These are phyloP conservation scores for Ceyx cyanopectus DNA, from an alignment of 2,113 vertebrate genomes.

Conservation along the genomic window DNA sequence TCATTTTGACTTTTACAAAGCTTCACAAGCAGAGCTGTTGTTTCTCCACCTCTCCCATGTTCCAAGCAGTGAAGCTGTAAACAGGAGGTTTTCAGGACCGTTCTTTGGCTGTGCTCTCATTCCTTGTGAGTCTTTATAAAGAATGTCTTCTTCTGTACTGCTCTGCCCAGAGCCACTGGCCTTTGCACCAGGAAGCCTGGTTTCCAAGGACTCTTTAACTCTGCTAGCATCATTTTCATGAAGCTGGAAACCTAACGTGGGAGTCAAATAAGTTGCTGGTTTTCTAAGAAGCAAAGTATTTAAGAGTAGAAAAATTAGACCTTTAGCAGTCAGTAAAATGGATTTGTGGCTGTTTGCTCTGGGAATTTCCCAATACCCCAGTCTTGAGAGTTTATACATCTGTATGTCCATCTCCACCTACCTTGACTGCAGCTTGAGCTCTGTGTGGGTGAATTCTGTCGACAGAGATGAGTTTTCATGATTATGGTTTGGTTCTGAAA, in stretches of 20 bases:
- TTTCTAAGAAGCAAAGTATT: not conserved
- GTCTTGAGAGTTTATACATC: accelerated
- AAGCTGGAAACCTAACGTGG: not conserved
- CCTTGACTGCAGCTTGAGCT: not conserved
- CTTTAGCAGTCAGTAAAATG: not conserved
- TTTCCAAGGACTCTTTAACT: not conserved
- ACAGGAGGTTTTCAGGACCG: not conserved
- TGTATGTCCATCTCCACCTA: not conserved
- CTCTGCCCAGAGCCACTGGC: not conserved
- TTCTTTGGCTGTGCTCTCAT: not conserved
- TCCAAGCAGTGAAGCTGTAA: not conserved
- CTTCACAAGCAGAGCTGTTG: not conserved
- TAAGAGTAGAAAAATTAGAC: not conserved
- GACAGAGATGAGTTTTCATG: not conserved
- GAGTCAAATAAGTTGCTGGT: not conserved
- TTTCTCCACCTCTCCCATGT: slow-evolving; percentile 9
- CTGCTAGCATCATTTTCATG: not conserved
- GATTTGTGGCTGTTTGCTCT: not conserved
- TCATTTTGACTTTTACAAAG: not conserved
- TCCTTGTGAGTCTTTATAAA: not conserved
- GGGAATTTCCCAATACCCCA: not conserved
- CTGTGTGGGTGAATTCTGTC: not conserved
- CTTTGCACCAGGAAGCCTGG: not conserved
- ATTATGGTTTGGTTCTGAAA: not conserved
- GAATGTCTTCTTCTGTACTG: not conserved